Percentiles rank a stretch among this genome's conserved stretches.
Evolutionary conservation across 1,140 invertebrate genomes (phyloP).

Genomic region (Varroa destructor): DNA sequence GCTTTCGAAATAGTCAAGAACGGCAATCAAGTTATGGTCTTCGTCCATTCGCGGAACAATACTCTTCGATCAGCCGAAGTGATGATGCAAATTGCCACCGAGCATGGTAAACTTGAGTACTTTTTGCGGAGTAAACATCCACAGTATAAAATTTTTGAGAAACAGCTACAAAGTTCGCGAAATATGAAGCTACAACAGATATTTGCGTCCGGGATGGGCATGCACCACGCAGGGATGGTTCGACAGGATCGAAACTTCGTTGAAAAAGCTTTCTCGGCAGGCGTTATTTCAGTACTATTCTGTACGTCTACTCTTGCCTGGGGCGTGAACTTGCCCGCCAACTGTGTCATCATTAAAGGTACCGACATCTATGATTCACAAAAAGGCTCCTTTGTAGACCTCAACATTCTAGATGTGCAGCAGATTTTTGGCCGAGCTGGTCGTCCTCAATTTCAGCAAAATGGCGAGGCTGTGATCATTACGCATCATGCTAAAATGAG

Average conservation of each 20-base stretch:
- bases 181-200: constrained; percentile 66
- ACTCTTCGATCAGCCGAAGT: constrained; percentile 70
- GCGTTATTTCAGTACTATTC: constrained; percentile 78
- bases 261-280: constrained; percentile 75
- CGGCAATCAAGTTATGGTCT: constrained; percentile 96
- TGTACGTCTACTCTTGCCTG: constrained; percentile 97
- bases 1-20: constrained; percentile 67
- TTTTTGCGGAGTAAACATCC: constrained; percentile 39
- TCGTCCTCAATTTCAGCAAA: constrained; percentile 58
- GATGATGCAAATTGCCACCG: constrained; percentile 59
- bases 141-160: constrained; percentile 38
- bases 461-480: constrained; percentile 86
- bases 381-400: constrained; percentile 79
- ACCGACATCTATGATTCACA: constrained; percentile 96
- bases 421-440: constrained; percentile 99
- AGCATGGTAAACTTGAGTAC: constrained; percentile 53
- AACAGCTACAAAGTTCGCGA: constrained; percentile 50
- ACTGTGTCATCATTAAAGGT: constrained; percentile 53
- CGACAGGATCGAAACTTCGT: constrained; percentile 67
- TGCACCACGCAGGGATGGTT: constrained; percentile 93
- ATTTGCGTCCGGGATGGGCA: constrained; percentile 72
- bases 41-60: constrained; percentile 93
- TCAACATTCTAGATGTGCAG: constrained; percentile 91
- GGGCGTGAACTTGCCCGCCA: constrained; percentile 97
- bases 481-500: constrained; percentile 80